A percentile compares a stretch with the other conserved stretches of the same genome.
Conservation (phyloP, 1,140 invertebrate genomes). For the Maconellicoccus hirsutus region DNA sequence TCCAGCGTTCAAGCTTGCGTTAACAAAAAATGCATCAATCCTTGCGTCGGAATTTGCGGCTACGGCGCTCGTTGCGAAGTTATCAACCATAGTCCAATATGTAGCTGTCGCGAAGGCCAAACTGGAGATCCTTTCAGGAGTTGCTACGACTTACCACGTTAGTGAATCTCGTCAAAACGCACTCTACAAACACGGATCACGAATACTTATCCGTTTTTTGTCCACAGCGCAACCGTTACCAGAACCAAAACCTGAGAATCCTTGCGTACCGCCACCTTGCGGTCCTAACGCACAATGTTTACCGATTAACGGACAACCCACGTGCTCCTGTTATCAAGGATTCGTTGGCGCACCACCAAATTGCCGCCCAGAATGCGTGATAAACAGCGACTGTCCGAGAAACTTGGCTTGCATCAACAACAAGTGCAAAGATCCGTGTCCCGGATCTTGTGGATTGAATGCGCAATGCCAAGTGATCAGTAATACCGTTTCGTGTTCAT, state of each 20-base stretch:
- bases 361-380: conserved; percentile 45
- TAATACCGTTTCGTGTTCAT: conserved; percentile 63
- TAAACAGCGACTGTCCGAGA: conserved; percentile 62
- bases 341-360: conserved; percentile 49
- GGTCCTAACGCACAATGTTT: conserved; percentile 68
- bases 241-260: conserved; percentile 37
- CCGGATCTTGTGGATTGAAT: conserved; percentile 61
- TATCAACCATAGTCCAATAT: conserved; percentile 73
- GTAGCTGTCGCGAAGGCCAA: conserved; percentile 61
- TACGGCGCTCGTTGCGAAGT: conserved; percentile 70
- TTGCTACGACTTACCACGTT: conserved; percentile 47
- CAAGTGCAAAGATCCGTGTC: conserved; percentile 62
- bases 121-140: conserved; percentile 75
- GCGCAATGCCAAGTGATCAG: conserved; percentile 62
- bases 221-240: conserved; percentile 28
- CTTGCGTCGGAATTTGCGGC: conserved; percentile 70
- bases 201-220: neutral
- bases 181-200: neutral
- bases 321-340: conserved; percentile 52
- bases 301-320: conserved; percentile 50
- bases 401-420: conserved; percentile 61
- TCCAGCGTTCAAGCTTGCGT: conserved; percentile 61
- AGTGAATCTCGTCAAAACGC: conserved; percentile 32
- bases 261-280: conserved; percentile 65
- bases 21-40: conserved; percentile 74